Percentiles rank a stretch among this genome's conserved stretches.
Conservation (phyloP, 2,113 vertebrate genomes). For the Heliornis fulica region DNA sequence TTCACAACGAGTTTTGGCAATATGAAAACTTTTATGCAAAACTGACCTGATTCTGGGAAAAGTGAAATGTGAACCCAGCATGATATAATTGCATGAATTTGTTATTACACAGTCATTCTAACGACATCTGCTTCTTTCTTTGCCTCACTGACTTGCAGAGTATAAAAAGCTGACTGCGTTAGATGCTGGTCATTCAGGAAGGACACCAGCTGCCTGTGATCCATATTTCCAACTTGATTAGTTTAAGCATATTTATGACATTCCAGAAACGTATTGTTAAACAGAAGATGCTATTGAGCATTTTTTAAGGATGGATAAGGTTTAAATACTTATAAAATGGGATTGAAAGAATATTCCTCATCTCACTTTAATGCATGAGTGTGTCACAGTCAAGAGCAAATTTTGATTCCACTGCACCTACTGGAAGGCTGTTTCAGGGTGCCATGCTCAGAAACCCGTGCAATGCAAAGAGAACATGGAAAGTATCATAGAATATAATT, state of each 20-base stretch:
- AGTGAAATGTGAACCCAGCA: constrained; percentile 7
- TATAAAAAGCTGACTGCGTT: not conserved
- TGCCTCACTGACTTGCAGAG: not conserved
- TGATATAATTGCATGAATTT: constrained; percentile 26
- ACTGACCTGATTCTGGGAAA: constrained; percentile 26
- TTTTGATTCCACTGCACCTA: not conserved
- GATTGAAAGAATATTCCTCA: not conserved
- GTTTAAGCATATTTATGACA: not conserved
- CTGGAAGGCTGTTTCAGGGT: not conserved
- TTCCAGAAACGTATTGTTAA: not conserved
- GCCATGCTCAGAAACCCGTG: not conserved
- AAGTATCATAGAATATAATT: not conserved
- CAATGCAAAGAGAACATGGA: not conserved
- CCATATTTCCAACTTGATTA: not conserved
- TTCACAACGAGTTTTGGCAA: not conserved
- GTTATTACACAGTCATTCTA: not conserved
- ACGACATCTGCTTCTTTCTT: not conserved
- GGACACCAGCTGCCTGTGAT: not conserved
- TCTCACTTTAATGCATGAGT: not conserved
- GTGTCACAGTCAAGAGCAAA: not conserved
- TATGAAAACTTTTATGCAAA: not conserved
- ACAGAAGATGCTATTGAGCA: not conserved
- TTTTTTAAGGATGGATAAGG: not conserved
- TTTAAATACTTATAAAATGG: not conserved
- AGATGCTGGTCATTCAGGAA: constrained; percentile 4